These are phyloP conservation scores for Menidia menidia DNA, from an alignment of 2,797 vertebrate species.

Conservation along the genomic window DNA sequence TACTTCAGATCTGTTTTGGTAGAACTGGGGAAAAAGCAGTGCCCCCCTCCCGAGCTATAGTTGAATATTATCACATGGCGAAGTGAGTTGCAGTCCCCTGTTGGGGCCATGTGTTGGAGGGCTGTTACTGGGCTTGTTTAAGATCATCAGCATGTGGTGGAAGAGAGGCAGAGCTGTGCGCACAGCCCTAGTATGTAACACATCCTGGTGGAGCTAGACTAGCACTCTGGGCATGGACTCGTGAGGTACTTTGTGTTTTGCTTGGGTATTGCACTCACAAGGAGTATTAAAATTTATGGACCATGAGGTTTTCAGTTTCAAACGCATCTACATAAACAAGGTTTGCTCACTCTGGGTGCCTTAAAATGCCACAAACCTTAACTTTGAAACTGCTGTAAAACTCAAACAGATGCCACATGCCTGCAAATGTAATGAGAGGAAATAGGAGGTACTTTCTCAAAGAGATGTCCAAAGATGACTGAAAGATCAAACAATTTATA, in stretches of 20 bases:
- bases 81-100: slow-evolving; percentile 40
- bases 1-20: slow-evolving; percentile 47
- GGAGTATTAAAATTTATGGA: slow-evolving; percentile 78
- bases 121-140: slow-evolving; percentile 72
- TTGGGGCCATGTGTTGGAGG: slow-evolving; percentile 45
- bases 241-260: slow-evolving; percentile 72
- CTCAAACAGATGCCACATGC: slow-evolving; percentile 63
- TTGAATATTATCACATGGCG: slow-evolving; percentile 70
- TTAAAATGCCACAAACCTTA: slow-evolving; percentile 60
- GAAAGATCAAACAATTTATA: slow-evolving; percentile 24
- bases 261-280: slow-evolving; percentile 69
- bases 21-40: slow-evolving; percentile 29
- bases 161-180: slow-evolving; percentile 39
- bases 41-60: slow-evolving; percentile 7
- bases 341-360: slow-evolving; percentile 36
- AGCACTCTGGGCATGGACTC: slow-evolving; percentile 64
- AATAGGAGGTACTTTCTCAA: slow-evolving; percentile 49
- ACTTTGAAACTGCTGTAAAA: slow-evolving; percentile 66
- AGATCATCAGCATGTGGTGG: slow-evolving; percentile 71
- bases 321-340: slow-evolving; percentile 66
- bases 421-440: slow-evolving; percentile 53
- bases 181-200: slow-evolving; percentile 47
- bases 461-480: slow-evolving; percentile 39
- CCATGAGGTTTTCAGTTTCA: slow-evolving; percentile 61
- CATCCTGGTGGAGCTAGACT: slow-evolving; percentile 64